A percentile compares a stretch with the other conserved stretches of the same genome.
phyloP scores from a whole-genome alignment of 37 sponge, comb jelly and placozoan genomes.

The Ephydatia muelleri region DNA sequence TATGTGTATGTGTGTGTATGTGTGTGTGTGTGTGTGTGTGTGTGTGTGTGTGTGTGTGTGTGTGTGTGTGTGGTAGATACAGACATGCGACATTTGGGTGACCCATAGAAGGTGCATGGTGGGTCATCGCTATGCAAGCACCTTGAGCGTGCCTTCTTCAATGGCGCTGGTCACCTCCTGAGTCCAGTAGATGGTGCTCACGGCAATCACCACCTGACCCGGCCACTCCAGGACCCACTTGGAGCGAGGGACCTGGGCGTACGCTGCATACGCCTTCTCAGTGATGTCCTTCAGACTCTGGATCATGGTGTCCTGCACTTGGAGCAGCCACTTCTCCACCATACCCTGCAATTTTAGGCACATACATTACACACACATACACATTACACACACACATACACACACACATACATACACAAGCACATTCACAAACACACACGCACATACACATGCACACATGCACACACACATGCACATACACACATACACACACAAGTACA shows the following conservation, averaged over 20 bases:
- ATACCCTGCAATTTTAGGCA: constrained; percentile 66
- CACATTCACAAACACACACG: too few species aligned
- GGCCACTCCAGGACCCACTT: constrained; percentile 98
- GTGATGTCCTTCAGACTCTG: constrained; percentile 85
- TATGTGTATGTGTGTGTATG: not conserved
- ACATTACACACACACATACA: too few species aligned
- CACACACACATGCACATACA: constrained; percentile 8
- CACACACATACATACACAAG: not conserved
- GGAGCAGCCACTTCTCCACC: constrained; percentile 99
- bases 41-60: not conserved
- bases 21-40: not conserved
- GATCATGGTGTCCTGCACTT: constrained; percentile 91
- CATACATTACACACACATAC: not conserved
- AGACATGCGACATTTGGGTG: not conserved
- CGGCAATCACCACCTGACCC: constrained; percentile 95
- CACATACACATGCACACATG: not conserved
- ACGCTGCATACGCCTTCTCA: constrained; percentile 76
- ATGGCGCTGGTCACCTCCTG: constrained; percentile 84
- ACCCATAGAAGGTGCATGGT: not conserved
- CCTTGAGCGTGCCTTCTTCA: constrained; percentile 66
- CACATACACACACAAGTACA: not conserved
- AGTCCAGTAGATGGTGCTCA: constrained; percentile 93
- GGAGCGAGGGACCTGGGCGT: constrained; percentile 59
- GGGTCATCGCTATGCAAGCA: not conserved
- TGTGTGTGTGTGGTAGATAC: not conserved